Conservation (phyloP, 2,797 vertebrate species). For the Periparus ater region DNA sequence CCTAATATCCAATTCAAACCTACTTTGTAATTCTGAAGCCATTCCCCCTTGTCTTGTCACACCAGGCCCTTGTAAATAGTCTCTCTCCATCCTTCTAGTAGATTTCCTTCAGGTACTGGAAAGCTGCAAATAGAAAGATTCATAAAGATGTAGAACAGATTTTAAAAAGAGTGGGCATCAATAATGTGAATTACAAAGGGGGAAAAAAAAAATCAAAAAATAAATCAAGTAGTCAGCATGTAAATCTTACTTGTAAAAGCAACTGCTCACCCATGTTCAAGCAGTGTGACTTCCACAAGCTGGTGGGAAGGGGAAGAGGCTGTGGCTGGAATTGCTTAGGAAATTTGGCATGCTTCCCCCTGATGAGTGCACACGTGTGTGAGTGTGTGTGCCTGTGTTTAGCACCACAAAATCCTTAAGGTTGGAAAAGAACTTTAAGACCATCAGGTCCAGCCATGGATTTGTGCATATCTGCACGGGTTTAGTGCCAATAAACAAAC, state of each 20-base stretch:
- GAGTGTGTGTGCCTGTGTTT: neutral
- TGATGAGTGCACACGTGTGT: fast-evolving
- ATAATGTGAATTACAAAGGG: neutral
- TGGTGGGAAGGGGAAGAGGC: neutral
- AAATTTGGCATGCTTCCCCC: neutral
- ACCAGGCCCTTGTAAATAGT: neutral
- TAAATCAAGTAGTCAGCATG: neutral
- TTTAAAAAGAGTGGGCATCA: neutral
- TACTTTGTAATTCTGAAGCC: neutral
- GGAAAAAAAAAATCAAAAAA: neutral
- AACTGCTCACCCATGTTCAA: neutral
- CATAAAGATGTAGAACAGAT: neutral
- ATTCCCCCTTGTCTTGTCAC: neutral
- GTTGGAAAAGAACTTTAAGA: neutral
- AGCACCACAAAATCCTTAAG: neutral
- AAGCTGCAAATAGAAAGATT: neutral
- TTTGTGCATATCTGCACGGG: neutral
- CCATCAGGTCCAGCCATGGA: neutral
- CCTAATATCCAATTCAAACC: neutral
- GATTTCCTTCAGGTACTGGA: neutral
- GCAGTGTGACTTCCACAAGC: neutral
- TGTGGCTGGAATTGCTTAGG: neutral
- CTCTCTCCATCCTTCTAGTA: neutral
- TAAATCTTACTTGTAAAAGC: neutral
- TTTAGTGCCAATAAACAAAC: neutral